phyloP scores from a whole-genome alignment of 2,888 invertebrate species.

The Zygothrica quintamaculata region DNA sequence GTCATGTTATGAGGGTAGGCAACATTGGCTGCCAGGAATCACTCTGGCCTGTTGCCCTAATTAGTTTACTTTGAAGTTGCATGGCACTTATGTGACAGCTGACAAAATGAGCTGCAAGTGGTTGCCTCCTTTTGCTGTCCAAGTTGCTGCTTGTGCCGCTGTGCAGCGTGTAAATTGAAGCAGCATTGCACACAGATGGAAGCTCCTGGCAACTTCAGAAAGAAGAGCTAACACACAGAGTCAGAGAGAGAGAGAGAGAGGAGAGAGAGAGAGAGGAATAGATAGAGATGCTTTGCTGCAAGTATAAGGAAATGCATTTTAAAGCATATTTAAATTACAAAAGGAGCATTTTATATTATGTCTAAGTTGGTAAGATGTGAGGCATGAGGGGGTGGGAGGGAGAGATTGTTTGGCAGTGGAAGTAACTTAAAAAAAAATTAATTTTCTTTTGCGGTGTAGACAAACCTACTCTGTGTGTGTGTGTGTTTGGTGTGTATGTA shows the following conservation, averaged over 20 bases:
- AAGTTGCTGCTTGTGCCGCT: conserved; percentile 30
- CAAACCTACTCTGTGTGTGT: not conserved
- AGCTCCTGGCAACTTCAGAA: not conserved
- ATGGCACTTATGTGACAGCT: conserved; percentile 52
- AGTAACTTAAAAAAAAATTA: conserved; percentile 22
- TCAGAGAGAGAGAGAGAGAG: no score
- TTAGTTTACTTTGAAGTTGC: conserved; percentile 57
- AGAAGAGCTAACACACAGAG: no score
- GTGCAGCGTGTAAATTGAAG: conserved; percentile 43
- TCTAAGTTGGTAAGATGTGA: no score
- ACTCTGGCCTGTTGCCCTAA: conserved; percentile 41
- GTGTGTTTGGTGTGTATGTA: not conserved
- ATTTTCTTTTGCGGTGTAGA: conserved; percentile 27
- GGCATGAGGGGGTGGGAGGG: no score
- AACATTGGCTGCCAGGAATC: no score
- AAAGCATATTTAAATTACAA: conserved; percentile 7
- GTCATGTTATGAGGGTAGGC: no score
- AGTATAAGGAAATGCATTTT: conserved; percentile 11
- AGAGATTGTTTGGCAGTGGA: no score
- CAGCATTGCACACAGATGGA: conserved; percentile 19
- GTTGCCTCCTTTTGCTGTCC: conserved; percentile 13
- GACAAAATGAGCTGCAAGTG: conserved; percentile 47
- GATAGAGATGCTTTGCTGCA: not conserved
- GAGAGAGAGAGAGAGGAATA: not conserved
- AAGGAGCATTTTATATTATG: not conserved